Conservation (phyloP, 2,888 invertebrate species). For the Glomeris marginata region DNA sequence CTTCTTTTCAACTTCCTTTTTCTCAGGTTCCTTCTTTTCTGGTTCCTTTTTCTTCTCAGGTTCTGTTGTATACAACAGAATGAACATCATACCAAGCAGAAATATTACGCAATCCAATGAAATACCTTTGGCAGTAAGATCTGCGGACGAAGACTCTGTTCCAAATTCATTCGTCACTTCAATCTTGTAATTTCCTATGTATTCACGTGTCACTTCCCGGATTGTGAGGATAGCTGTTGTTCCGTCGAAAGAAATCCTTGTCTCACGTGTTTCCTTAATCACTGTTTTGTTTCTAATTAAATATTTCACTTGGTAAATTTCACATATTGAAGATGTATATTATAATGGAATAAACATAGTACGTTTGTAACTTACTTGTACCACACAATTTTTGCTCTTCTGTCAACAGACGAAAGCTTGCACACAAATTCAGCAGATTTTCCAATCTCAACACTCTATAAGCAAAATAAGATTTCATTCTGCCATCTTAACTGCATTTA, state of each 20-base stretch:
- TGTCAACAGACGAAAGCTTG: slow-evolving; percentile 56
- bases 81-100: not conserved
- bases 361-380: slow-evolving; percentile 58
- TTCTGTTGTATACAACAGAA: not conserved
- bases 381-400: slow-evolving; percentile 68
- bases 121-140: slow-evolving; percentile 55
- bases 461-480: slow-evolving; percentile 18
- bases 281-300: slow-evolving; percentile 42
- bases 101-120: not conserved
- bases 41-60: slow-evolving; percentile 16
- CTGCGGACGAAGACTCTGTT: slow-evolving; percentile 70
- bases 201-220: slow-evolving; percentile 53
- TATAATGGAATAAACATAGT: not conserved
- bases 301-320: not conserved
- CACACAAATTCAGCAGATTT: slow-evolving; percentile 64
- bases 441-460: slow-evolving; percentile 48
- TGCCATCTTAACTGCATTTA: too few species aligned
- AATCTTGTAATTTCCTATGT: slow-evolving; percentile 65
- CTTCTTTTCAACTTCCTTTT: slow-evolving; percentile 26
- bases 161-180: slow-evolving; percentile 83
- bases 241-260: slow-evolving; percentile 68
- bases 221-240: slow-evolving; percentile 63
- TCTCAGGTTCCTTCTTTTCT: slow-evolving; percentile 27
- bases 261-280: slow-evolving; percentile 58
- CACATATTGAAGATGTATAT: not conserved